Evolutionary conservation across 2,797 vertebrate species (phyloP).

Genomic region (Pipistrellus pipistrellus): DNA sequence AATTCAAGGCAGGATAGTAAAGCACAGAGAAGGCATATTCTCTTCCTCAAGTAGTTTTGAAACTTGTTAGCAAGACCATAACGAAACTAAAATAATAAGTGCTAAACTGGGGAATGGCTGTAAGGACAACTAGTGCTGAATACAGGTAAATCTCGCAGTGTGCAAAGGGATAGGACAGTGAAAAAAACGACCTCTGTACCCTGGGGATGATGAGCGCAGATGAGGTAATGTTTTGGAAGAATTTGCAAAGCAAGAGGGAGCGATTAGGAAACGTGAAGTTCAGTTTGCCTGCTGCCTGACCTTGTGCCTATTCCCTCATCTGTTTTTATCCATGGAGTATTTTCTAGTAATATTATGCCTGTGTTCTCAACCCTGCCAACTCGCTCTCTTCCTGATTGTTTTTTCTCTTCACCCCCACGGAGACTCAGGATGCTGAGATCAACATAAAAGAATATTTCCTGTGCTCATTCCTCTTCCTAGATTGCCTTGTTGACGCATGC

Average conservation of each 20-base stretch:
- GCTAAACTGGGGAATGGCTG: not conserved
- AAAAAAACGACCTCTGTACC: slow-evolving; percentile 57
- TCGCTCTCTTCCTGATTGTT: slow-evolving; percentile 13
- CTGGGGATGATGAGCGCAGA: slow-evolving; percentile 77
- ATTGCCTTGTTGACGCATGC: not conserved
- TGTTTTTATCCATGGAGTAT: not conserved
- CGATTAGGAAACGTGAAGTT: slow-evolving; percentile 68
- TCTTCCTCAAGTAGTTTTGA: not conserved
- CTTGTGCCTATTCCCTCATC: slow-evolving; percentile 47
- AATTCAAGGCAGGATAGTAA: not conserved
- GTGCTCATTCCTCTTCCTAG: not conserved
- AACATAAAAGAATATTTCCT: not conserved
- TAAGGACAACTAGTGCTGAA: not conserved
- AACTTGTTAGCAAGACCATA: not conserved
- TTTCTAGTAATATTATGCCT: not conserved
- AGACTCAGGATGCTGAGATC: not conserved
- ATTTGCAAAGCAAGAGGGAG: slow-evolving; percentile 75
- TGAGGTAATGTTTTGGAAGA: slow-evolving; percentile 87
- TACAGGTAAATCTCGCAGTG: slow-evolving; percentile 60
- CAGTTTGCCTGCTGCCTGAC: slow-evolving; percentile 51
- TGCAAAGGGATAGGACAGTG: slow-evolving; percentile 73
- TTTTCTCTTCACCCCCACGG: not conserved
- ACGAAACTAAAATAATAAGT: not conserved
- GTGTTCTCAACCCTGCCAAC: not conserved
- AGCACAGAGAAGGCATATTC: not conserved